Base-by-base conservation (phyloP, 2,888 invertebrate genomes). In the Villa cingulata region DNA sequence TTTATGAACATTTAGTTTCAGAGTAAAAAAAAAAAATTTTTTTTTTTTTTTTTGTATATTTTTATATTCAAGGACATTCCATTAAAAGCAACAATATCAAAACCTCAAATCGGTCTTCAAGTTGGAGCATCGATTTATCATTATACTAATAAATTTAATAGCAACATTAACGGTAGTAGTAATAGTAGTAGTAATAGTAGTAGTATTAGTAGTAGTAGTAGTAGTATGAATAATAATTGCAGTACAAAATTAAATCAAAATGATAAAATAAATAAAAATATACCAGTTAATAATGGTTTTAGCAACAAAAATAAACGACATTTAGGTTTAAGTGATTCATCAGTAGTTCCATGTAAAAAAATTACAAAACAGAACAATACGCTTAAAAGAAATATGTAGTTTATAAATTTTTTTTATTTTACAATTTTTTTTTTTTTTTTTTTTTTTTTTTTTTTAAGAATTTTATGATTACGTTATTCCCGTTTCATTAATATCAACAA, bases 301-400 rank as follows among this genome's bases (percentile, higher is more conserved):
- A 29, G 12, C 12, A 32, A 32, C 2, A 45, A 47, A 6, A 81
- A 81, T 62, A 78, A 82, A 53, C 87, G 83, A 59, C 71, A 88
- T 46, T 84, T 86, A 40, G 92, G 91, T 0, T 69, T 92, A 16
- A 76, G 81, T 36, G 80, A 86, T 61, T 76, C 76, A 5, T 76
- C 76, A 5, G 66, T 92, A 45, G 73, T 84, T 39, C 91, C 91
- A 10, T 82, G 88, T 19, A 89, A 90, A 62, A 87, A 84, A 70
- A 86, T 89, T 12, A 76, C 90, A 68, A 86, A 85, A 70, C 77
- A 78, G 70, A 86, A 80, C 64, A 78, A 78, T 53, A 75, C 76
- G 55, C 78, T 79, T 61, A 80, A 78, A 69, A 62, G 70, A 4
- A 23, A 23, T 6, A 6, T 23, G 4, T 6, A 23, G 23, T 23